Conservation (phyloP, 2,888 invertebrate genomes). For the Rhodophaea formosa region DNA sequence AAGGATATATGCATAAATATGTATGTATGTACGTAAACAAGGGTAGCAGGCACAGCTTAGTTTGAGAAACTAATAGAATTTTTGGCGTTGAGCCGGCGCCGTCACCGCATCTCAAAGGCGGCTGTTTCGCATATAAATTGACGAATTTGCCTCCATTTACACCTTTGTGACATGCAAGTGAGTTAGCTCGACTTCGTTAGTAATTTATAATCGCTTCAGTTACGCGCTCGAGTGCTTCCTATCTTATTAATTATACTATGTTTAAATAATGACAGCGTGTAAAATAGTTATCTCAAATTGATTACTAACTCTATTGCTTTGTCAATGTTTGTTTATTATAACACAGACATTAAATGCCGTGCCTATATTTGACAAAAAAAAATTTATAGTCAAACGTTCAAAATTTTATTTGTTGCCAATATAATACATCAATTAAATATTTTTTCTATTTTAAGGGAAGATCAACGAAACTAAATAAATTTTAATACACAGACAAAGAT, state of each 20-base stretch:
- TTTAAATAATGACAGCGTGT: background rate
- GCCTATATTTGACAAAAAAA: too few species aligned
- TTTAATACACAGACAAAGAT: too few species aligned
- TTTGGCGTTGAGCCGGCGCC: constrained; percentile 50
- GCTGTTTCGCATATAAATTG: constrained; percentile 79
- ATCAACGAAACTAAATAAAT: too few species aligned
- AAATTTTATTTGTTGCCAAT: too few species aligned
- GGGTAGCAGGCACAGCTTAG: constrained; percentile 14
- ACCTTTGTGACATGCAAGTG: constrained; percentile 64
- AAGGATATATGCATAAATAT: too few species aligned
- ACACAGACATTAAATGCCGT: too few species aligned
- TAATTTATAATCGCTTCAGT: constrained; percentile 68
- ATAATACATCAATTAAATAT: too few species aligned
- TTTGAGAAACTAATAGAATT: constrained; percentile 48
- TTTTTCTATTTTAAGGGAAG: too few species aligned
- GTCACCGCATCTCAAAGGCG: constrained; percentile 69
- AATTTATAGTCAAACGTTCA: too few species aligned
- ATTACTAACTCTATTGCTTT: background rate
- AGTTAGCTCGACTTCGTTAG: constrained; percentile 54
- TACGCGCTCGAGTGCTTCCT: constrained; percentile 51
- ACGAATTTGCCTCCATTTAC: constrained; percentile 78
- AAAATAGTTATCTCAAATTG: background rate
- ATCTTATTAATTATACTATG: constrained; percentile 29
- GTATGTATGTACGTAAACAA: background rate
- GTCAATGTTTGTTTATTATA: background rate